Conservation (phyloP, 1,140 invertebrate genomes). For the Chionoecetes opilio region DNA sequence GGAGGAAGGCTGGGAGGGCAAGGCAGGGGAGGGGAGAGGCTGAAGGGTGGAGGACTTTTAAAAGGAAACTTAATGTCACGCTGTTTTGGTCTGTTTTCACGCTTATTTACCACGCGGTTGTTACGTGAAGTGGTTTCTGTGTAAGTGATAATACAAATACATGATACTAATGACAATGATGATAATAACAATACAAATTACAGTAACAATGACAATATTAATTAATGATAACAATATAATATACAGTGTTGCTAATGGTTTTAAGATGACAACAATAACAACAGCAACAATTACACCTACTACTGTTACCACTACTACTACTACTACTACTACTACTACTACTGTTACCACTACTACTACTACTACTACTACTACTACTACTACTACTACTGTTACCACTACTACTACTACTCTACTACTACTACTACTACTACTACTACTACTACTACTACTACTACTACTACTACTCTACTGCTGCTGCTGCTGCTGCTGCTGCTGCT, state of each 20-base stretch:
- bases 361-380: conserved; percentile 15
- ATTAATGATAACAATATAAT: too few relatives aligned
- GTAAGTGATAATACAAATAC: too few relatives aligned
- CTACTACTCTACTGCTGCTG: not conserved
- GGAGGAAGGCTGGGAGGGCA: not conserved
- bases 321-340: conserved; percentile 21
- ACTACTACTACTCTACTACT: conserved; percentile 28
- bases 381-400: not conserved
- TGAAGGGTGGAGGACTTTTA: too few relatives aligned
- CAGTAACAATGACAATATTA: too few relatives aligned
- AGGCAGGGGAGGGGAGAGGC: not conserved
- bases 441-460: conserved; percentile 41
- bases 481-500: not conserved
- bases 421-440: conserved; percentile 38
- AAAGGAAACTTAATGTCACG: too few relatives aligned
- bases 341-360: conserved; percentile 3
- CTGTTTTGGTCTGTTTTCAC: too few relatives aligned
- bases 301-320: not conserved
- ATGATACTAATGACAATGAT: too few relatives aligned
- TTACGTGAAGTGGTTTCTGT: too few relatives aligned
- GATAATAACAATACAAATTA: too few relatives aligned
- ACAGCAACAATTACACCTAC: not conserved
- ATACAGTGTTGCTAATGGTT: too few relatives aligned
- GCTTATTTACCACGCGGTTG: too few relatives aligned
- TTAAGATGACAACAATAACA: not conserved